Evolutionary conservation across 2,888 invertebrate species (phyloP).

Genomic region (Lycophotia porphyrea): DNA sequence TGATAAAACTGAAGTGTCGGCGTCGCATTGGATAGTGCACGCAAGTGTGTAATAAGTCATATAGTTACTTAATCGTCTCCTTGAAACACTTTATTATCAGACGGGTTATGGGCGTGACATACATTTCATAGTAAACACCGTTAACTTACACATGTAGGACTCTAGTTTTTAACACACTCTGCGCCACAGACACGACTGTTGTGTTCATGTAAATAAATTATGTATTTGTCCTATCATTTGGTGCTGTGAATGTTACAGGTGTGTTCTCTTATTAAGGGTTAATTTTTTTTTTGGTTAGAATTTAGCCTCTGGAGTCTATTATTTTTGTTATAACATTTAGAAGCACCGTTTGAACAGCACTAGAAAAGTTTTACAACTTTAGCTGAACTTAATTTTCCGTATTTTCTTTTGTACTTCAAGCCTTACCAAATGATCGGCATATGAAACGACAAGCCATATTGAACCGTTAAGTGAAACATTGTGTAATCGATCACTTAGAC

Average conservation of each 20-base stretch:
- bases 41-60: slow-evolving; percentile 74
- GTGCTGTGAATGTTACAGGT: slow-evolving; percentile 38
- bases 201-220: slow-evolving; percentile 49
- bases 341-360: background rate
- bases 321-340: background rate
- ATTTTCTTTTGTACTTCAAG: slow-evolving; percentile 32
- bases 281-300: background rate
- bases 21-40: slow-evolving; percentile 58
- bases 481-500: slow-evolving; percentile 66
- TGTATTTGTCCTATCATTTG: slow-evolving; percentile 45
- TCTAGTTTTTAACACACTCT: slow-evolving; percentile 65
- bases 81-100: slow-evolving; percentile 88
- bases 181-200: slow-evolving; percentile 39
- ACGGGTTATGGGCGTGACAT: slow-evolving; percentile 86
- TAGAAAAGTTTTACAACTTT: background rate
- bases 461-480: slow-evolving; percentile 62
- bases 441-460: slow-evolving; percentile 33
- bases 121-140: slow-evolving; percentile 84
- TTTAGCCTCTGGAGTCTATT: background rate
- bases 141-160: slow-evolving; percentile 65
- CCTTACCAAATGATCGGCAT: slow-evolving; percentile 12
- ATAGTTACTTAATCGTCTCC: slow-evolving; percentile 87
- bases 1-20: slow-evolving; percentile 67
- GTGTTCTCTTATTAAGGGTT: background rate
- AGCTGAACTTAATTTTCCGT: background rate